Percentiles rank a stretch among this genome's conserved stretches.
Conservation (phyloP, 2,888 invertebrate genomes). For the Cheilosia scutellata region DNA sequence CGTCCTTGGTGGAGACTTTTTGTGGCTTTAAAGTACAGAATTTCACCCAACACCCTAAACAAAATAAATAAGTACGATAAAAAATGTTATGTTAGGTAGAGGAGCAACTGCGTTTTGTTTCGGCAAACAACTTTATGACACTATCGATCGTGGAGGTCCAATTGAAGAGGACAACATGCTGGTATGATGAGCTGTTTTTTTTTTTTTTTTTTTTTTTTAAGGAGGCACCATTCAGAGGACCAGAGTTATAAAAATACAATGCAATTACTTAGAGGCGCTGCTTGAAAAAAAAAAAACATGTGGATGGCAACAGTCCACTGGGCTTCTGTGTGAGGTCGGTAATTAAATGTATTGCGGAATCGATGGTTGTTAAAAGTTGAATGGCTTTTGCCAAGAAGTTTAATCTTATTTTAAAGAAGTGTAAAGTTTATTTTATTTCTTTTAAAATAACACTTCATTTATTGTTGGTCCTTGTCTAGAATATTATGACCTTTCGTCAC, state of each 20-base stretch:
- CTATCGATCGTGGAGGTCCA: not conserved
- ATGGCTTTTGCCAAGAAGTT: not conserved
- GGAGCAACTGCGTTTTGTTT: too few species aligned
- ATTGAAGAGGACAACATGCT: too few species aligned
- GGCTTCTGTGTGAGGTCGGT: not conserved
- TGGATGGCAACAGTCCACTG: not conserved
- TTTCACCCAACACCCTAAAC: too few species aligned
- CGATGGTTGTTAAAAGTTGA: not conserved
- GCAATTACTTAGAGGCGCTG: not conserved
- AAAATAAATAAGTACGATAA: too few species aligned
- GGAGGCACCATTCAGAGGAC: not conserved
- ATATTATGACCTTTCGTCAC: not conserved
- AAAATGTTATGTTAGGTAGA: too few species aligned
- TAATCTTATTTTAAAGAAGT: not conserved
- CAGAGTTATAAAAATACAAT: slow-evolving; percentile 2
- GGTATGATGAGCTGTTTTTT: too few species aligned
- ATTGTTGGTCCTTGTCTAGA: not conserved
- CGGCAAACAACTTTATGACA: not conserved
- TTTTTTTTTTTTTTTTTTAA: not conserved
- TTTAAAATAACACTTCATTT: not conserved
- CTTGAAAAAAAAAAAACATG: not conserved
- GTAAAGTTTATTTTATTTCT: not conserved
- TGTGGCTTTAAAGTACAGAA: too few species aligned
- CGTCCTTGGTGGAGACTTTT: too few species aligned
- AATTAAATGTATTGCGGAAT: not conserved